Evolutionary conservation across 2,797 vertebrate genomes (phyloP).

Genomic region (Siniperca undulata): DNA sequence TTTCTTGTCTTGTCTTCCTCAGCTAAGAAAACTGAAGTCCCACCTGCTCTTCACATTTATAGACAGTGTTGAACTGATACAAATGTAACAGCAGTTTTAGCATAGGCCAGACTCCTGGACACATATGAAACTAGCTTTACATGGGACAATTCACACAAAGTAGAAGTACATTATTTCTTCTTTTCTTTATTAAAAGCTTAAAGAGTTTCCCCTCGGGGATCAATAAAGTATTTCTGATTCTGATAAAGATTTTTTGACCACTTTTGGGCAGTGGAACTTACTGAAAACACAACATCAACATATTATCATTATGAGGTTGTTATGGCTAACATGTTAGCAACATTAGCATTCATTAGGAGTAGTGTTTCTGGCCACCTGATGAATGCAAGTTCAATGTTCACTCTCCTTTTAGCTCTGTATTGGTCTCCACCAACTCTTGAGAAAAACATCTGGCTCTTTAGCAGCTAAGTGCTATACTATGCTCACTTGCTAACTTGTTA

Average conservation of each 20-base stretch:
- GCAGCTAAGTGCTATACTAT: not conserved
- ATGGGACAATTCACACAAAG: not conserved
- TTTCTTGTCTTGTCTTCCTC: not conserved
- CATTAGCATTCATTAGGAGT: not conserved
- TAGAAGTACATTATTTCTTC: not conserved
- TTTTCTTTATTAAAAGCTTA: not conserved
- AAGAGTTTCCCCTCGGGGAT: not conserved
- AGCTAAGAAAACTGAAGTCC: slow-evolving; percentile 13
- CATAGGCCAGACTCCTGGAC: not conserved
- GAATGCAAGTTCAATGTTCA: not conserved
- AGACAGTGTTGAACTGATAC: not conserved
- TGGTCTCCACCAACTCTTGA: not conserved
- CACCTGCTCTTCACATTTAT: slow-evolving; percentile 18
- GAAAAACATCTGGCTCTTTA: not conserved
- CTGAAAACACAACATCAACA: not conserved
- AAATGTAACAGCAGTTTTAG: not conserved
- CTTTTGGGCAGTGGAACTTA: not conserved
- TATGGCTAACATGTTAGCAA: not conserved
- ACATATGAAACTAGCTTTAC: not conserved
- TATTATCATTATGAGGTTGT: not conserved
- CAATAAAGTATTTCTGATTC: too few species aligned
- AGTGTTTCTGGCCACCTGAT: not conserved
- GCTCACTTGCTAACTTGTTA: not conserved
- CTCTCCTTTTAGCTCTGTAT: not conserved
- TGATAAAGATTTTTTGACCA: not conserved